Base-by-base conservation (phyloP, 2,888 invertebrate genomes). In the Andrena dorsata region DNA sequence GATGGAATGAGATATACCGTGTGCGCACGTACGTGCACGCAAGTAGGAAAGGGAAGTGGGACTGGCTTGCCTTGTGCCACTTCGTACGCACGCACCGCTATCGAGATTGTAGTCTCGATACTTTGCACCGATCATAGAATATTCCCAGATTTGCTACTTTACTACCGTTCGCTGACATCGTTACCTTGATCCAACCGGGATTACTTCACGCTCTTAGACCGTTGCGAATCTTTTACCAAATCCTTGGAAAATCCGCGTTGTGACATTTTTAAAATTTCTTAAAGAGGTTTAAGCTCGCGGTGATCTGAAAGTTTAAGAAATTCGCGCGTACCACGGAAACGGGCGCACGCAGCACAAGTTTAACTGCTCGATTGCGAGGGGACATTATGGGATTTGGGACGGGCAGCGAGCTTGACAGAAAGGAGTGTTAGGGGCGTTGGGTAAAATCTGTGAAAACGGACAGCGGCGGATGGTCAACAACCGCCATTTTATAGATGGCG, bases 401-500 rank as follows among this genome's bases (percentile, higher is more conserved):
- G 16, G 13, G 28, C 23, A 51, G 10, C 13, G 26, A 32, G n/a
- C 20, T 23, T 10, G 20, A 32, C 10, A 16, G 10, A 23, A 60
- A 51, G 58, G 49, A 49, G 60, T 16, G 32, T 26, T n/a, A 10
- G 28, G 13, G 23, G 28, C 23, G 7, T 58, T 10, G 41, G 30
- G 41, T 64, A 30, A 64, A 63, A 64, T 32, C 47, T 13, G 41
- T 30, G 79, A 20, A 70, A 58, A 75, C 41, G 10, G 13, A 8
- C 30, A 20, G 5, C 76, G 72, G 51, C 69, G 49, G 47, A 28
- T 73, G 76, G 58, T 72, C 71, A 74, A 56, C 30, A 72, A 86
- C 80, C 89, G 90, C 90, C 90, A 91, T 91, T 89, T 91, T 91
- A 86, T 86, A 78, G 79, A 82, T 76, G 83, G 86, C 87, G 79